These are phyloP conservation scores for Umimayanthus chanpuru DNA, from an alignment of 92 coral and sea anemone genomes.

Conservation along the genomic window DNA sequence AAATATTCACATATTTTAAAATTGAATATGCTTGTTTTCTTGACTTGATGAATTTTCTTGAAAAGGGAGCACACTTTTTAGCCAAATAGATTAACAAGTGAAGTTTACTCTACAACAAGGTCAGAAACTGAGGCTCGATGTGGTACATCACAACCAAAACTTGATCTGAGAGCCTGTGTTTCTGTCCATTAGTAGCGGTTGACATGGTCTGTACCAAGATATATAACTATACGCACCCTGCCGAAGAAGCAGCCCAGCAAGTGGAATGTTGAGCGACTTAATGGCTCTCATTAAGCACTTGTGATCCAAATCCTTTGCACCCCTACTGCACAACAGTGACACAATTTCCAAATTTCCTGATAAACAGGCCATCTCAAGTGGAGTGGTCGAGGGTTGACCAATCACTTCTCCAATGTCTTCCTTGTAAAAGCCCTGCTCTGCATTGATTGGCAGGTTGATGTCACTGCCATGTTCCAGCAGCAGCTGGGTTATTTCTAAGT, in stretches of 20 bases:
- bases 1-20: too few relatives aligned
- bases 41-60: too few relatives aligned
- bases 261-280: constrained; percentile 71
- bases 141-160: too few relatives aligned
- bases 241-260: constrained; percentile 67
- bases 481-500: constrained; percentile 75
- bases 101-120: too few relatives aligned
- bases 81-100: too few relatives aligned
- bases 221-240: constrained; percentile 56
- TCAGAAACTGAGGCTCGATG: too few relatives aligned
- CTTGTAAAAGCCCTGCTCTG: constrained; percentile 39
- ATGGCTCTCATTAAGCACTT: constrained; percentile 76
- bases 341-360: constrained; percentile 75
- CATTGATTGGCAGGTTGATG: constrained; percentile 66
- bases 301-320: constrained; percentile 81
- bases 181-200: too few relatives aligned
- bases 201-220: too few relatives aligned
- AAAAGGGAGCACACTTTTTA: too few relatives aligned
- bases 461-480: constrained; percentile 80
- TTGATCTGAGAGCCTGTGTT: too few relatives aligned
- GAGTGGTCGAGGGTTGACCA: constrained; percentile 44
- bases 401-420: constrained; percentile 42
- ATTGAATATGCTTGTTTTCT: too few relatives aligned
- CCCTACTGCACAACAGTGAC: constrained; percentile 67
- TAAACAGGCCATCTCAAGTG: constrained; percentile 84